Base-by-base conservation (phyloP, 1,140 invertebrate genomes). In the Brachionus angularis region DNA sequence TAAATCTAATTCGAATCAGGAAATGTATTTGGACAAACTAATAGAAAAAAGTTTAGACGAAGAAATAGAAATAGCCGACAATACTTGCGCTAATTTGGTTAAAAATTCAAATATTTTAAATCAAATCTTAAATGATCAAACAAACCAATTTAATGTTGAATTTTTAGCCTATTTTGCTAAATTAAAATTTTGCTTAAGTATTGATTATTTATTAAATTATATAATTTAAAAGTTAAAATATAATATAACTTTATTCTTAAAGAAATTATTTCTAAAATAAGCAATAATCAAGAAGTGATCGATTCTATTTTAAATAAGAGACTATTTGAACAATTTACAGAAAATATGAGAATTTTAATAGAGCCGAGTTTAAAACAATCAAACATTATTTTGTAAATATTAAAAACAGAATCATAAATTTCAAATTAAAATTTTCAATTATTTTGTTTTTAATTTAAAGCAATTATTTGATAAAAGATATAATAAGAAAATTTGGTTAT, bases 401-500 rank as follows among this genome's bases (percentile, higher is more conserved):
- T n/a, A n/a, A n/a, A n/a, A n/a, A n/a, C n/a, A n/a, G n/a, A n/a
- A n/a, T n/a, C n/a, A n/a, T n/a, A n/a, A n/a, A n/a, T n/a, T n/a
- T n/a, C n/a, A n/a, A n/a, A n/a, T n/a, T n/a, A n/a, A n/a, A n/a
- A n/a, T n/a, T n/a, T n/a, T n/a, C n/a, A n/a, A n/a, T n/a, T n/a
- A n/a, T n/a, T n/a, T n/a, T n/a, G n/a, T n/a, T n/a, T n/a, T n/a
- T n/a, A n/a, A n/a, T n/a, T n/a, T n/a, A n/a, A n/a, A 10, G 10
- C 42, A 67, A 67, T 23, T 67, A 34, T 67, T 46, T 50, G 47
- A 31, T 67, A 23, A 67, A 67, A 36, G 42, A 67, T 34, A 34
- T 67, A 1, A 46, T 47, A n/a, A 29, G 62, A 47, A 27, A 31
- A 14, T 67, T 21, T 33, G 36, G 62, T 23, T 67, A 34, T 42